These are phyloP conservation scores for Drosophila ananassae DNA, from an alignment of 1,140 invertebrate genomes.

Conservation along the genomic window DNA sequence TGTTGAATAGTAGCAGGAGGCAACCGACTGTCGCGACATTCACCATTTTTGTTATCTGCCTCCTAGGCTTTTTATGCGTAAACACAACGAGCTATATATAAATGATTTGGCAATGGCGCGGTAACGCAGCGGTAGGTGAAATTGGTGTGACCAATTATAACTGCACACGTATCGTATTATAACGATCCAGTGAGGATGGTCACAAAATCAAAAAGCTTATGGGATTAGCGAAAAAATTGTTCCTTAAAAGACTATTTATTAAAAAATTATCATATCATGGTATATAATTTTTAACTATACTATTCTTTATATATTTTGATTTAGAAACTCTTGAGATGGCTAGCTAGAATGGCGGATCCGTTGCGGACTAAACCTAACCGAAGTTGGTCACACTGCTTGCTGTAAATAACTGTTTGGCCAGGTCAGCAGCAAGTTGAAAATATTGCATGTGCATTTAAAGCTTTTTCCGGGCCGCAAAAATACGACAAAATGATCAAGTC, in stretches of 20 bases:
- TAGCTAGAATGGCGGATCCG: background rate
- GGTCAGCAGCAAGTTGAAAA: conserved; percentile 43
- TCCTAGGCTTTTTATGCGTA: background rate
- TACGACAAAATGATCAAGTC: conserved; percentile 10
- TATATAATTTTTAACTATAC: too few relatives aligned
- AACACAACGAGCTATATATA: conserved; percentile 2
- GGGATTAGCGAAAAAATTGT: too few relatives aligned
- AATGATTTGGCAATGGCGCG: conserved; percentile 3
- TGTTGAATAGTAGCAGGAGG: conserved; percentile 49
- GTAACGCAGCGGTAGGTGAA: background rate
- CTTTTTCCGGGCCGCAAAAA: background rate
- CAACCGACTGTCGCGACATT: conserved; percentile 48
- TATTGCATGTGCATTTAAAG: conserved; percentile 19
- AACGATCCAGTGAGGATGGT: too few relatives aligned
- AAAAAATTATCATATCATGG: too few relatives aligned
- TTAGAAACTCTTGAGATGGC: background rate
- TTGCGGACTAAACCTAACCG: background rate
- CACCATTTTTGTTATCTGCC: background rate
- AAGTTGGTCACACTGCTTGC: conserved; percentile 14
- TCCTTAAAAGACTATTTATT: too few relatives aligned
- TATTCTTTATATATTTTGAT: background rate
- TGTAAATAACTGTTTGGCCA: conserved; percentile 48
- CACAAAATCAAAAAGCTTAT: too few relatives aligned
- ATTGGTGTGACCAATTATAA: conserved; percentile 12
- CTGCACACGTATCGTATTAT: background rate